These are phyloP conservation scores for Asbolus verrucosus DNA, from an alignment of 1,140 invertebrate species.

Conservation along the genomic window DNA sequence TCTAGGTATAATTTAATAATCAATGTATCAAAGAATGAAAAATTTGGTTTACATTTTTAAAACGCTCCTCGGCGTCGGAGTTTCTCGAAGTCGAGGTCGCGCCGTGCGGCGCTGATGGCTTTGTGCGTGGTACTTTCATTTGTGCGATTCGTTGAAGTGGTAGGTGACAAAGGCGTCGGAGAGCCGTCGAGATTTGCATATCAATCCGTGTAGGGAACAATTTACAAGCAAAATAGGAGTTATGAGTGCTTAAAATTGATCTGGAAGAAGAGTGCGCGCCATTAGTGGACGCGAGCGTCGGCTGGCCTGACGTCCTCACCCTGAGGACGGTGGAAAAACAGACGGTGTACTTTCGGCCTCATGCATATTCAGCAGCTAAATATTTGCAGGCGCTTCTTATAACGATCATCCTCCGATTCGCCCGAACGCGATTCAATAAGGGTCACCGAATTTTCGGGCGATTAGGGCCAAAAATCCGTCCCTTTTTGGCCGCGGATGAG, in stretches of 20 bases:
- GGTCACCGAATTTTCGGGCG: constrained; percentile 28
- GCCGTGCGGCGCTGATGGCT: too few species aligned
- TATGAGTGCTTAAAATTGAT: constrained; percentile 54
- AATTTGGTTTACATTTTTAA: too few species aligned
- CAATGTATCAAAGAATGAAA: too few species aligned
- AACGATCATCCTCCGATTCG: constrained; percentile 51
- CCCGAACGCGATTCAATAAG: constrained; percentile 43
- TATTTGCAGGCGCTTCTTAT: constrained; percentile 60
- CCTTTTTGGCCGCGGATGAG: neutral
- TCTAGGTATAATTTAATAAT: too few species aligned
- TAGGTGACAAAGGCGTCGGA: constrained; percentile 42
- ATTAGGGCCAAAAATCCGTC: neutral
- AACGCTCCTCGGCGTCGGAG: too few species aligned
- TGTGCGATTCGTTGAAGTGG: constrained; percentile 29
- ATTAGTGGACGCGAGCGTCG: constrained; percentile 49
- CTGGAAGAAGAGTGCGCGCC: constrained; percentile 49
- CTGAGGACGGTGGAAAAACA: constrained; percentile 60
- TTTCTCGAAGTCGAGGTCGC: too few species aligned
- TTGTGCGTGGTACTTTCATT: constrained; percentile 33
- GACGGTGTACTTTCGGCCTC: constrained; percentile 59
- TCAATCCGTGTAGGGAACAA: constrained; percentile 49
- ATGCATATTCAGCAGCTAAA: constrained; percentile 62
- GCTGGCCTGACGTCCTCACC: constrained; percentile 43
- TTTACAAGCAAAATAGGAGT: constrained; percentile 52
- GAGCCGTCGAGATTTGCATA: constrained; percentile 46